Evolutionary conservation across 2,888 invertebrate species (phyloP).

Genomic region (Ellobium chinense): DNA sequence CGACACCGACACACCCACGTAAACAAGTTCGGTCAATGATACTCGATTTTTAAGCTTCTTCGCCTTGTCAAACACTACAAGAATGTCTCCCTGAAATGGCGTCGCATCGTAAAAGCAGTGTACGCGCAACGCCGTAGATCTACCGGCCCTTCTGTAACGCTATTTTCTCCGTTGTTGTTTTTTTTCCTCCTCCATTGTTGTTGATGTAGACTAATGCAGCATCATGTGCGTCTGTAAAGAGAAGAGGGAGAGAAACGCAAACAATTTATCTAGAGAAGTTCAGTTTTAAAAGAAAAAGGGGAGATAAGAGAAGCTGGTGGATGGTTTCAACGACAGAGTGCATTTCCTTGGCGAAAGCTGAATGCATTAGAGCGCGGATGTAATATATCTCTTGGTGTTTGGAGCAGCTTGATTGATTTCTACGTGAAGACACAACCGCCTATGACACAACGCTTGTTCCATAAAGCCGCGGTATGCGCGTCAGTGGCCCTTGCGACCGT

Average conservation of each 20-base stretch:
- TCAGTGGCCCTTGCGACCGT: constrained; percentile 1
- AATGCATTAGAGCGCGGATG: constrained; percentile 25
- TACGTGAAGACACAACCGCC: constrained; percentile 9
- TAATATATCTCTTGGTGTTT: not conserved
- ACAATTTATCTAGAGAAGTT: constrained; percentile 22
- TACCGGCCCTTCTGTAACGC: too few relatives aligned
- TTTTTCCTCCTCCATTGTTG: too few relatives aligned
- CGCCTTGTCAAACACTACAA: too few relatives aligned
- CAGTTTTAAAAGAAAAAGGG: not conserved
- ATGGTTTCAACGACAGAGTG: constrained; percentile 14
- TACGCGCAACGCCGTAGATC: too few relatives aligned
- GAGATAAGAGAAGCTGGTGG: not conserved
- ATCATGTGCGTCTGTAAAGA: constrained; percentile 11
- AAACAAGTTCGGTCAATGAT: too few relatives aligned
- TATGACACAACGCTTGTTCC: constrained; percentile 34
- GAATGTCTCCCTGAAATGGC: too few relatives aligned
- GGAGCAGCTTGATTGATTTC: constrained; percentile 37
- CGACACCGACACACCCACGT: too few relatives aligned
- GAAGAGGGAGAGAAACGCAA: not conserved
- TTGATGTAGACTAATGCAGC: too few relatives aligned
- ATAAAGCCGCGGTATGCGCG: constrained; percentile 29
- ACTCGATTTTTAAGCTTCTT: too few relatives aligned
- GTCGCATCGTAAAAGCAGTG: too few relatives aligned
- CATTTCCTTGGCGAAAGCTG: constrained; percentile 17
- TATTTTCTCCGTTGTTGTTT: too few relatives aligned